Percentiles rank a stretch among this genome's conserved stretches.
phyloP scores from a whole-genome alignment of 2,113 vertebrate species.

The Chaenogobius annularis region DNA sequence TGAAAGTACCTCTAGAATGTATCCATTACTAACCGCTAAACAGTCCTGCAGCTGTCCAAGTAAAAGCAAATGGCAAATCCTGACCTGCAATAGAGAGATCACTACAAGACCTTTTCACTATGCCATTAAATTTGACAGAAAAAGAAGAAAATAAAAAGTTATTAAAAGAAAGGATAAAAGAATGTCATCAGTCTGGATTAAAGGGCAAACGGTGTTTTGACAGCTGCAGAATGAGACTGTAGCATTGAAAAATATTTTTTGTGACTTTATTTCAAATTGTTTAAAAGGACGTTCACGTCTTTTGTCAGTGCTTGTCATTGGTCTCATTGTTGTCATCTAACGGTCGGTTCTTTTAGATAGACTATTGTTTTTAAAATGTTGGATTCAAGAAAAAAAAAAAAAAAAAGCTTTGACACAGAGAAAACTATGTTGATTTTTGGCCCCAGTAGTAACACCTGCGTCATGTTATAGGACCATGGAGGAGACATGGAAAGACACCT shows the following conservation, averaged over 20 bases:
- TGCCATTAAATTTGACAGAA: not conserved
- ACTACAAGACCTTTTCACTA: constrained; percentile 24
- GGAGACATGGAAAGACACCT: no score
- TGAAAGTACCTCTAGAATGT: not conserved
- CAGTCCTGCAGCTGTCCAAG: not conserved
- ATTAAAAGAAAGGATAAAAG: constrained; percentile 5
- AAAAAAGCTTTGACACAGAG: not conserved
- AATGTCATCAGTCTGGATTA: constrained; percentile 1
- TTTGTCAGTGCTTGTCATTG: not conserved
- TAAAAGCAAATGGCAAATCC: constrained; percentile 33
- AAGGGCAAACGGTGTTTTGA: constrained; percentile 6
- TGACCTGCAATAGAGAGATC: constrained; percentile 31
- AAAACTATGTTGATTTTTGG: no score
- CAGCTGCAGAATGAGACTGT: not conserved
- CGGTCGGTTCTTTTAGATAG: not conserved
- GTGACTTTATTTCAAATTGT: not conserved
- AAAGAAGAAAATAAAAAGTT: not conserved
- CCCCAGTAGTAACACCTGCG: no score
- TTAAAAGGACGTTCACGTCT: not conserved
- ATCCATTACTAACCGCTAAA: not conserved
- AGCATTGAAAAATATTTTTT: not conserved
- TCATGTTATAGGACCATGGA: no score
- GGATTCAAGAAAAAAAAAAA: no score
- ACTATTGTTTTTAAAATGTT: not conserved
- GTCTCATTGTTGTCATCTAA: not conserved